phyloP scores from a whole-genome alignment of 2,113 vertebrate species.

The Campylomormyrus numenius region DNA sequence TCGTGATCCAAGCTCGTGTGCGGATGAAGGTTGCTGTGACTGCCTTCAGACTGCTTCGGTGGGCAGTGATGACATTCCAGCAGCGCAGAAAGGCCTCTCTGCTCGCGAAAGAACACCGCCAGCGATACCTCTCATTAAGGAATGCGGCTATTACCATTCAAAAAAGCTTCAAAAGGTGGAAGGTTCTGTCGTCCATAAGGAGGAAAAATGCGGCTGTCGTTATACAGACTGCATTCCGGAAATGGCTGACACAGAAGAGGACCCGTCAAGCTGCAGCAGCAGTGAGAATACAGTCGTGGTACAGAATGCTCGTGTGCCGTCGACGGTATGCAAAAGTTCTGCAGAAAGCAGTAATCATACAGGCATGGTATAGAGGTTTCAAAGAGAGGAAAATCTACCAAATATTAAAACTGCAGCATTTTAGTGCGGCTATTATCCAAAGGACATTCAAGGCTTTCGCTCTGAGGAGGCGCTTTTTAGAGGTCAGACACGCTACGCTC shows the following conservation, averaged over 20 bases:
- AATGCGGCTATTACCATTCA: conserved; percentile 61
- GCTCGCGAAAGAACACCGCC: conserved; percentile 47
- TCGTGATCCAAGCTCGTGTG: conserved; percentile 69
- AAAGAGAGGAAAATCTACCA: conserved; percentile 40
- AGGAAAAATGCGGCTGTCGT: conserved; percentile 53
- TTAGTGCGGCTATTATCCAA: conserved; percentile 70
- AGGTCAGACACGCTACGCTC: conserved; percentile 46
- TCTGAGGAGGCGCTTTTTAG: conserved; percentile 46
- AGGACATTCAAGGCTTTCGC: conserved; percentile 61
- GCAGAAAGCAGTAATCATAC: conserved; percentile 57
- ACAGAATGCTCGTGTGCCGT: conserved; percentile 43
- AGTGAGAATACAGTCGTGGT: conserved; percentile 77
- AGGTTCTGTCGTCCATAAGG: conserved; percentile 39
- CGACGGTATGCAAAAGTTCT: conserved; percentile 45
- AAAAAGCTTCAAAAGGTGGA: conserved; percentile 67
- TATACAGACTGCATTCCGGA: conserved; percentile 67
- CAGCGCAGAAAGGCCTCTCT: conserved; percentile 48
- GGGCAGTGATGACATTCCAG: conserved; percentile 67
- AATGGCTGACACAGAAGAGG: conserved; percentile 54
- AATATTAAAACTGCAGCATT: conserved; percentile 43
- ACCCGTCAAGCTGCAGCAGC: conserved; percentile 51
- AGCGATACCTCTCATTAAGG: conserved; percentile 52
- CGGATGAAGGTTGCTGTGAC: conserved; percentile 61
- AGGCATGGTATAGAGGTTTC: conserved; percentile 68
- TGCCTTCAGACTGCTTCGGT: conserved; percentile 50